A percentile compares a stretch with the other conserved stretches of the same genome.
These are phyloP conservation scores for Pollenia labialis DNA, from an alignment of 2,888 invertebrate genomes.

Conservation along the genomic window DNA sequence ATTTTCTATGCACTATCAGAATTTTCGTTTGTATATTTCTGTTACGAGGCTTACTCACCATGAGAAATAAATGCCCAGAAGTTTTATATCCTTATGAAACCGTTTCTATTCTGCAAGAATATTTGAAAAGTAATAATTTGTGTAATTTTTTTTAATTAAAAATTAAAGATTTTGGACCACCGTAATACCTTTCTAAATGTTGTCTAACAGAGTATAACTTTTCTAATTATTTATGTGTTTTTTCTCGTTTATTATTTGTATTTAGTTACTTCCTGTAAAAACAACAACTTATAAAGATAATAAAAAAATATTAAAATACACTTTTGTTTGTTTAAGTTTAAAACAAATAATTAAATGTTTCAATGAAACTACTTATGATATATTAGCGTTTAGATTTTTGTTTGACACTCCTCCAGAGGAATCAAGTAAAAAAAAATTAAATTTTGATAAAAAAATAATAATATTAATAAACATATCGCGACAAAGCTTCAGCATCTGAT, in stretches of 20 bases:
- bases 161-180: too few species aligned
- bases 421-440: slow-evolving; percentile 25
- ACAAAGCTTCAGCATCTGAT: background rate
- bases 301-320: slow-evolving; percentile 35
- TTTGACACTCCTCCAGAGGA: slow-evolving; percentile 59
- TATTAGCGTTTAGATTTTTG: slow-evolving; percentile 15
- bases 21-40: too few species aligned
- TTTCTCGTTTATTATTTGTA: slow-evolving; percentile 41
- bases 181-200: too few species aligned
- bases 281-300: slow-evolving; percentile 11
- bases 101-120: too few species aligned
- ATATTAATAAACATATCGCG: background rate
- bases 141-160: too few species aligned
- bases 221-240: background rate
- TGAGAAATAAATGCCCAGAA: too few species aligned
- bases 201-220: too few species aligned
- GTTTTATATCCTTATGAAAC: too few species aligned
- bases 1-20: too few species aligned
- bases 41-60: too few species aligned
- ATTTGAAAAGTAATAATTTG: too few species aligned
- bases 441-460: background rate
- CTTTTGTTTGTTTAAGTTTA: slow-evolving; percentile 5
- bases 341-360: slow-evolving; percentile 40
- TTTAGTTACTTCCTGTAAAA: slow-evolving; percentile 60
- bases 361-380: slow-evolving; percentile 51